Percentiles rank a stretch among this genome's conserved stretches.
Evolutionary conservation across 2,888 invertebrate species (phyloP).

Genomic region (Latrodectus elegans): DNA sequence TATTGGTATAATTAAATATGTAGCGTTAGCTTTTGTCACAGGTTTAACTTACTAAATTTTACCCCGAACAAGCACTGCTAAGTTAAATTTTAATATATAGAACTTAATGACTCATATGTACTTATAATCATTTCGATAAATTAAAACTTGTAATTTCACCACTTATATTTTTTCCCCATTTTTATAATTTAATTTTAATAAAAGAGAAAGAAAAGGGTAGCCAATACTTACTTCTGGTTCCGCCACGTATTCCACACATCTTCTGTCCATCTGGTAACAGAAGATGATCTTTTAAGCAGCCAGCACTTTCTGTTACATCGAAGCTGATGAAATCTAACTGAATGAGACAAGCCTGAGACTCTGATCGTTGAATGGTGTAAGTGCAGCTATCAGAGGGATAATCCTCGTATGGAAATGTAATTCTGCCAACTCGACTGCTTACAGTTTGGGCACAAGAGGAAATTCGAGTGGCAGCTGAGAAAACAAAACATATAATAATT

Average conservation of each 20-base stretch:
- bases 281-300: constrained; percentile 29
- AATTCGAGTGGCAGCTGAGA: background rate
- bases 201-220: background rate
- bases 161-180: no score
- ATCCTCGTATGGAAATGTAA: constrained; percentile 22
- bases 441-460: constrained; percentile 10
- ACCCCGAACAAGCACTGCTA: no score
- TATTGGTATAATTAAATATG: no score
- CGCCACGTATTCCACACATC: constrained; percentile 47
- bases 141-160: no score
- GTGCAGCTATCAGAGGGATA: constrained; percentile 9
- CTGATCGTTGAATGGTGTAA: constrained; percentile 37
- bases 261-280: constrained; percentile 37
- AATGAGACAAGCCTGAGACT: constrained; percentile 41
- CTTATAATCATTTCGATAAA: no score
- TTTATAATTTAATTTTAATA: no score
- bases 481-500: background rate
- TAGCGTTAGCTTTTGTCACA: no score
- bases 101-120: no score
- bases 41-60: no score
- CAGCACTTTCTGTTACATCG: constrained; percentile 17
- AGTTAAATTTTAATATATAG: no score
- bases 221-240: constrained; percentile 42
- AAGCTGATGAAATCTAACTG: constrained; percentile 49
- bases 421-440: constrained; percentile 11